Base-by-base conservation (phyloP, 35 echinoderm and acorn worm genomes). In the Holothuria glaberrima region DNA sequence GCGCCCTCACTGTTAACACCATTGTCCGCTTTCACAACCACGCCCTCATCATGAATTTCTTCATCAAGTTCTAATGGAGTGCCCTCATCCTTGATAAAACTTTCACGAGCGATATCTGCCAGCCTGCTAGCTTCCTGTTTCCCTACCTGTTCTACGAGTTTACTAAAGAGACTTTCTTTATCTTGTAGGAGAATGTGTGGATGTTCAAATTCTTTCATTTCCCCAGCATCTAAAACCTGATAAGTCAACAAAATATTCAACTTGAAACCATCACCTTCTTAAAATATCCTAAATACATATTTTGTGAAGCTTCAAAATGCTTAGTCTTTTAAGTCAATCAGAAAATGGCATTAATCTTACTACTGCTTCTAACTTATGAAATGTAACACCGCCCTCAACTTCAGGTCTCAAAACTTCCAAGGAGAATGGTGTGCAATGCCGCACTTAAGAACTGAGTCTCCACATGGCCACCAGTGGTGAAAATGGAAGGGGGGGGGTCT, bases 151-250 rank as follows among this genome's bases (percentile, higher is more conserved):
- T 97, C 92, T 9, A 97, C 95, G 18, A 97, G 66, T 79, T 85
- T 94, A 56, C 79, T 86, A 22, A 97, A 83, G 28, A 86, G 27
- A 34, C 72, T 75, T 1, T 91, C 84, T 10, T 31, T 41, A 54
- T 94, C 64, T 90, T 94, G 89, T 4, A 97, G 90, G 21, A 97
- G 87, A 17, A 48, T 59, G 30, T 94, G 80, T 0, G 95, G 92
- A 38, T 88, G 64, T 21, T 94, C 92, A 81, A 97, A 94, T 87
- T 97, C 95, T 46, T 82, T 56, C 38, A 97, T 52, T 78, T 94
- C 89, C 21, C 95, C 95, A 20, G 88, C 89, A 86, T 94, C 92
- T 26, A 97, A 48, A 22, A 97, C 92, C 95, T 97, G 33, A 24
- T 75, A 79, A 14, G 9, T 85, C 9, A 25, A 85, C 19, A 24